These are phyloP conservation scores for Stigmatopora nigra DNA, from an alignment of 2,113 vertebrate genomes.

Conservation along the genomic window DNA sequence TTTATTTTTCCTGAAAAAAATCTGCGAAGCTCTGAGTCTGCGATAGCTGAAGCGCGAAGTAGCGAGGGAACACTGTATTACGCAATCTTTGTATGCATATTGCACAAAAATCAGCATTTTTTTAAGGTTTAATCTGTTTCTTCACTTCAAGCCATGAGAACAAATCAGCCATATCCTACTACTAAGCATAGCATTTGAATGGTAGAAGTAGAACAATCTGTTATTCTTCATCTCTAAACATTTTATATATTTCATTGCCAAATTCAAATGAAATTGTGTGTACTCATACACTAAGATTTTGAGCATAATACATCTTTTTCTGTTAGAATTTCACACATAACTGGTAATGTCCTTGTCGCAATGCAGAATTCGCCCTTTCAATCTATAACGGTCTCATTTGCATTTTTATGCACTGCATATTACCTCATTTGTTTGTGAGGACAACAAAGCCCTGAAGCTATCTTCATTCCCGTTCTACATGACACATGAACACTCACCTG, in stretches of 20 bases:
- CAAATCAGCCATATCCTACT: constrained; percentile 27
- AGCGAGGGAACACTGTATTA: too few relatives aligned
- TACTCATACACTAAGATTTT: constrained; percentile 19
- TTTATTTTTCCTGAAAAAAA: too few relatives aligned
- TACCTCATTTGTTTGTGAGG: constrained; percentile 2
- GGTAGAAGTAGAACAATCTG: constrained; percentile 23
- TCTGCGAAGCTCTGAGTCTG: too few relatives aligned
- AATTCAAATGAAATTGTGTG: constrained; percentile 2
- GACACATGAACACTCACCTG: constrained; percentile 4
- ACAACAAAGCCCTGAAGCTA: constrained; percentile 10
- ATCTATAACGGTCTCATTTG: not conserved
- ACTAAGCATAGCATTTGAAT: constrained; percentile 15
- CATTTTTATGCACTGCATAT: constrained; percentile 3
- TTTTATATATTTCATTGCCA: not conserved
- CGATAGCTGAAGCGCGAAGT: too few relatives aligned
- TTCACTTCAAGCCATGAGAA: constrained; percentile 15
- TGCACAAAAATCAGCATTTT: constrained; percentile 1
- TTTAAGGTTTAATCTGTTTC: constrained; percentile 31
- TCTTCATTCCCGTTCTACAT: constrained; percentile 4
- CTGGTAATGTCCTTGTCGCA: constrained; percentile 8
- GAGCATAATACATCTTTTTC: constrained; percentile 15
- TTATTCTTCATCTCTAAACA: constrained; percentile 26
- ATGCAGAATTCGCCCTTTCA: not conserved
- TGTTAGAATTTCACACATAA: not conserved
- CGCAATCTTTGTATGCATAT: constrained; percentile 26